Evolutionary conservation across 2,113 vertebrate genomes (phyloP), one percentile per base, ranked within the genome.

Genomic region (Cryptotis parvus): DNA sequence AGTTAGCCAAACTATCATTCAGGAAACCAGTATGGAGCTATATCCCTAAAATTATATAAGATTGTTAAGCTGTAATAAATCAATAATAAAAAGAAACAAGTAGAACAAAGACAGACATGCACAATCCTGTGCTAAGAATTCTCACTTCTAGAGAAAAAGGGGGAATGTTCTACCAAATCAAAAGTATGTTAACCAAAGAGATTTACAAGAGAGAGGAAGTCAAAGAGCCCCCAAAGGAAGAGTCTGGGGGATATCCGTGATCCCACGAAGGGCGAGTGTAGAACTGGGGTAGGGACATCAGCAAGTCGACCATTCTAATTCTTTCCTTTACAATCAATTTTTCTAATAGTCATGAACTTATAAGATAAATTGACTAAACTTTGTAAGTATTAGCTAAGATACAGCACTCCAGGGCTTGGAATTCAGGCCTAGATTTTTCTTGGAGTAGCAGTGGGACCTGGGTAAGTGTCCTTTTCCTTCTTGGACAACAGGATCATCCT

Each of bases 101-200:
- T 61, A 79, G 39, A 81, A 77, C 29, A 31, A 89, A 92, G 73
- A 88, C 9, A 84, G 31, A 90, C 87, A 65, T 39, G 26, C 24
- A 84, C 39, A 58, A 29, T 84, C 22, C 73, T 6, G 73, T 84
- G 41, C 29, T 93, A 39, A 37, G 69, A 39, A 72, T 37, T 39
- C 33, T 31, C 41, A 90, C 90, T 92, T 79, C 65, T 72, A 78
- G 72, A 39, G 78, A 87, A 31, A 66, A 84, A 93, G 0, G 29
- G 74, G 31, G 52, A 52, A 14, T 92, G 16, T 37, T 78, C 33
- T 74, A 43, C 65, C 31, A 87, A 95, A 69, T 35, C 31, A 65
- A 78, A 22, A 22, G 37, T 65, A 49, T 58, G 29, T 58, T 70
- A 85, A 69, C 11, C 35, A 78, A 82, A 80, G 8, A 91, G 29